These are phyloP conservation scores for Nymphalis polychloros DNA, from an alignment of 2,888 invertebrate species.

Conservation along the genomic window DNA sequence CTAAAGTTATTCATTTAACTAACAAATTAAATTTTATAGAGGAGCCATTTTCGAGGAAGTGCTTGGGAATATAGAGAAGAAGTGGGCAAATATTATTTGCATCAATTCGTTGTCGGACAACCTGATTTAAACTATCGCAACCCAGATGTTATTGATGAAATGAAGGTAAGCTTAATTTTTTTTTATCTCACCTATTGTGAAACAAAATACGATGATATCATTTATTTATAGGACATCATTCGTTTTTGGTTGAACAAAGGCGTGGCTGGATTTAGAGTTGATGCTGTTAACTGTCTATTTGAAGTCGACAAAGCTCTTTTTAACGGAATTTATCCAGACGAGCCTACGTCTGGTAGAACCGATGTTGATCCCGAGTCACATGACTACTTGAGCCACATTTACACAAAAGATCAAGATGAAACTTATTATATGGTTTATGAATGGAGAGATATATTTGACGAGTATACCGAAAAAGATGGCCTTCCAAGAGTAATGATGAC, in stretches of 20 bases:
- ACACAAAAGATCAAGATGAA: constrained; percentile 83
- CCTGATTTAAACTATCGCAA: constrained; percentile 89
- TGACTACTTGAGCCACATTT: constrained; percentile 82
- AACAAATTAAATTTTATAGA: constrained; percentile 45
- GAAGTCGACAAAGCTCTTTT: constrained; percentile 78
- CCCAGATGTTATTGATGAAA: constrained; percentile 82
- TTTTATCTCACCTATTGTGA: background rate
- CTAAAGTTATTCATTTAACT: too few relatives aligned
- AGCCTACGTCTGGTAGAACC: constrained; percentile 73
- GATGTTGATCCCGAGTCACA: constrained; percentile 75
- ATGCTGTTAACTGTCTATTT: constrained; percentile 86
- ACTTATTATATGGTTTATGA: constrained; percentile 84
- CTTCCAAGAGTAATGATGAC: constrained; percentile 86
- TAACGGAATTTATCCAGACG: constrained; percentile 78
- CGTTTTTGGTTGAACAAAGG: constrained; percentile 91
- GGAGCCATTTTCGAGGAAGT: constrained; percentile 84
- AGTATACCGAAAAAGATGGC: constrained; percentile 72
- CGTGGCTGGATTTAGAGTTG: constrained; percentile 93
- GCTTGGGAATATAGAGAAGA: constrained; percentile 87
- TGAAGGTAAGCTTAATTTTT: constrained; percentile 60
- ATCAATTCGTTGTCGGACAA: constrained; percentile 86
- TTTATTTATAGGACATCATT: constrained; percentile 79
- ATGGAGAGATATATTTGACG: constrained; percentile 84
- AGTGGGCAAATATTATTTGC: constrained; percentile 86
- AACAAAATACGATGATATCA: background rate